These are phyloP conservation scores for Brachyalestes nurse DNA, from an alignment of 2,797 vertebrate species.

Conservation along the genomic window DNA sequence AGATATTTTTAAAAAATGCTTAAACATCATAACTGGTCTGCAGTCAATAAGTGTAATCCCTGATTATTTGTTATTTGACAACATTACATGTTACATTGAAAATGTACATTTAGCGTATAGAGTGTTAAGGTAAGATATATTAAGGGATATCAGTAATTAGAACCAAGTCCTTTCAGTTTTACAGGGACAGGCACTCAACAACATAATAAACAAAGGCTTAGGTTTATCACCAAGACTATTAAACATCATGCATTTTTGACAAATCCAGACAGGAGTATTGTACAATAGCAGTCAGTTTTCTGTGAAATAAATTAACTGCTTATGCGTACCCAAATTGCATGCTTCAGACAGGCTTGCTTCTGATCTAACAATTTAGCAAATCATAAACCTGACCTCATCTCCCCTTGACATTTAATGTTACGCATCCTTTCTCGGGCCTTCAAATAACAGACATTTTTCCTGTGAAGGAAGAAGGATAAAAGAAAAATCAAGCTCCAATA, in stretches of 20 bases:
- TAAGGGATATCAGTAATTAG: too few species aligned
- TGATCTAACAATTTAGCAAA: slow-evolving; percentile 26
- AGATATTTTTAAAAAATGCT: not conserved
- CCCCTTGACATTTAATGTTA: slow-evolving; percentile 45
- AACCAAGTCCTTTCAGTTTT: not conserved
- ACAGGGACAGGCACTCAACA: too few species aligned
- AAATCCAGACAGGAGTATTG: not conserved
- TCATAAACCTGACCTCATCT: slow-evolving; percentile 27
- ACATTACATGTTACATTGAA: not conserved
- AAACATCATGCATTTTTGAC: too few species aligned
- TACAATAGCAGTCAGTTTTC: not conserved
- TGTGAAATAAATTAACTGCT: not conserved
- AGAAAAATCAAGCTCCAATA: slow-evolving; percentile 39
- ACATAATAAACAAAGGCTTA: not conserved
- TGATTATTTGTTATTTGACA: not conserved
- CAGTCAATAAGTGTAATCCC: not conserved
- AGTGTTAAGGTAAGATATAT: not conserved
- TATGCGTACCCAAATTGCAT: not conserved
- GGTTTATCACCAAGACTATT: not conserved
- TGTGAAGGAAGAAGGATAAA: slow-evolving; percentile 64
- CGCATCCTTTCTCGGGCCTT: slow-evolving; percentile 64
- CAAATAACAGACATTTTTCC: slow-evolving; percentile 80
- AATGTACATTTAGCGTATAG: too few species aligned
- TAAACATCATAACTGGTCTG: not conserved
- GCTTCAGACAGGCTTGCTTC: slow-evolving; percentile 8